phyloP scores from a whole-genome alignment of 2,888 invertebrate genomes.

The Cerastis leucographa region DNA sequence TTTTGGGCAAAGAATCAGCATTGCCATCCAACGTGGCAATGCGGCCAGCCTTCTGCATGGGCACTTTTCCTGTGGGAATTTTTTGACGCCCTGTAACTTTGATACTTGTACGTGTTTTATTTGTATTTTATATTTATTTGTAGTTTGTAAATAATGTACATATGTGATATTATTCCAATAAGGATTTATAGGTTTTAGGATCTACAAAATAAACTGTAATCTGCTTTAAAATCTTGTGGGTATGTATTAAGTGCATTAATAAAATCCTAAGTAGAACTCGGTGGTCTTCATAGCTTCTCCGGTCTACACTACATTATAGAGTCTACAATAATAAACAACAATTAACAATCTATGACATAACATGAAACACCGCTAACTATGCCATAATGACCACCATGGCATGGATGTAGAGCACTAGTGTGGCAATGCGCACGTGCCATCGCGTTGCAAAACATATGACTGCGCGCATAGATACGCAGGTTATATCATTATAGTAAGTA shows the following conservation, averaged over 20 bases:
- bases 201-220: not conserved
- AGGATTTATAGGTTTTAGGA: not conserved
- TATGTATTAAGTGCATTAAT: not conserved
- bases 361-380: conserved; percentile 23
- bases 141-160: no score
- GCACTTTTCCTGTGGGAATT: no score
- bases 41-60: no score
- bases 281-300: not conserved
- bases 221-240: not conserved
- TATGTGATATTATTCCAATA: not conserved
- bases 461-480: conserved; percentile 3
- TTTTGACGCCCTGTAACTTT: no score
- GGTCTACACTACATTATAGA: not conserved
- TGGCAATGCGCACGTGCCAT: conserved; percentile 45
- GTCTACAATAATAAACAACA: conserved; percentile 1
- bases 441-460: conserved; percentile 38
- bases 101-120: no score
- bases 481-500: conserved; percentile 48
- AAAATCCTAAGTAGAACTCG: not conserved
- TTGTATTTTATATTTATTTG: no score
- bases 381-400: conserved; percentile 50
- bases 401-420: conserved; percentile 40
- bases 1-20: no score
- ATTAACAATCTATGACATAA: conserved; percentile 43
- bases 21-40: no score